Evolutionary conservation across 1,140 invertebrate genomes (phyloP).

Genomic region (Dufourea novaeangliae): DNA sequence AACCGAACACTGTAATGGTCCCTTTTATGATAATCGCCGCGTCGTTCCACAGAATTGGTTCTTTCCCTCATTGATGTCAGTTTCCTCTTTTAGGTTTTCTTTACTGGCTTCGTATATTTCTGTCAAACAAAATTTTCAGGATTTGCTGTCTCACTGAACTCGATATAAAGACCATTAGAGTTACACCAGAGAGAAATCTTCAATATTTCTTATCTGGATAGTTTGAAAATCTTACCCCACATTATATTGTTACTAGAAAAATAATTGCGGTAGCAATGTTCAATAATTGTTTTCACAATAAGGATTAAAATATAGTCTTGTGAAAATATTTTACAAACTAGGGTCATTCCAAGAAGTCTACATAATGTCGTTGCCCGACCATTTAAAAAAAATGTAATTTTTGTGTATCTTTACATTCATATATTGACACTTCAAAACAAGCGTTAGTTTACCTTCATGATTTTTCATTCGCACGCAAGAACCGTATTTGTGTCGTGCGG

Average conservation of each 20-base stretch:
- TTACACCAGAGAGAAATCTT: not conserved
- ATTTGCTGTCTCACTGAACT: not conserved
- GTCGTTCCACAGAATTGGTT: constrained; percentile 48
- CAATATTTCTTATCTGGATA: not conserved
- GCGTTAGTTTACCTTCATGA: no score
- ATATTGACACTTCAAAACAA: no score
- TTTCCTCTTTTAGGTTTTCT: constrained; percentile 19
- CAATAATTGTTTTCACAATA: no score
- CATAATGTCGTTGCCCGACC: no score
- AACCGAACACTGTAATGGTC: constrained; percentile 34
- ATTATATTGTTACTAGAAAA: not conserved
- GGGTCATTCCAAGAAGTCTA: no score
- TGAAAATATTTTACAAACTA: no score
- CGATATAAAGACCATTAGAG: not conserved
- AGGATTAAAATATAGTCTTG: no score
- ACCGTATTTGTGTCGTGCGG: no score
- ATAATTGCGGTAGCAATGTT: not conserved
- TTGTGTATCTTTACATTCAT: no score
- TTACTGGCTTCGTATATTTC: not conserved
- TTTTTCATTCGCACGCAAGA: no score
- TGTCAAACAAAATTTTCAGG: constrained; percentile 18
- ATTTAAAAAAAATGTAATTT: no score
- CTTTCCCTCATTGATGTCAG: constrained; percentile 31
- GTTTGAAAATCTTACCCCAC: not conserved
- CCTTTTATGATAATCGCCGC: constrained; percentile 55